Base-by-base conservation (phyloP, 2,797 vertebrate species). In the Pipistrellus pygmaeus region DNA sequence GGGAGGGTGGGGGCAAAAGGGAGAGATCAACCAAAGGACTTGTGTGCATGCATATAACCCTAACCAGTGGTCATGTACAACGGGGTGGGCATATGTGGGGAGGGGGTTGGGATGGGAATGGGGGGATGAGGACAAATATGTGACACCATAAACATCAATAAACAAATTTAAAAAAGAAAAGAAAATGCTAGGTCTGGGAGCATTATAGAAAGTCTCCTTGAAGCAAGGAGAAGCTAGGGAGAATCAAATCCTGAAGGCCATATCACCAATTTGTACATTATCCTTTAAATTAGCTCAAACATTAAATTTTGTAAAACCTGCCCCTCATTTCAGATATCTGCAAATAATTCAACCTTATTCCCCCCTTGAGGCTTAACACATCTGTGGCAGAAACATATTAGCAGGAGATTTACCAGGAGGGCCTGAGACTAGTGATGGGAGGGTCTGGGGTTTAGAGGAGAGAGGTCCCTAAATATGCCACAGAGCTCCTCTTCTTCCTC, bases 231-330 rank as follows among this genome's bases (percentile, higher is more conserved):
- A 48, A 64, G 15, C 9, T 35, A 92, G 44, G 53, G 76, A 83
- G 8, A 48, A 5, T 44, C 75, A n/a, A 13, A 48, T 73, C 85
- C 41, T 53, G 30, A 81, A 81, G 62, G 18, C 51, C 21, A 3
- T 53, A 23, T 14, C 20, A 64, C 27, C 20, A 17, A 10, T 60
- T 23, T 57, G 12, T 51, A 71, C 3, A 17, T 81, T 32, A 85
- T 15, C 27, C n/a, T 88, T 80, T 64, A 88, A 66, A 71, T 81
- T 30, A 81, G 8, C 48, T 30, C 78, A 71, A 4, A 21, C 12
- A 27, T 53, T 81, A 44, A 15, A 60, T 60, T 60, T 91, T 41
- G 81, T 85, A 57, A 93, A 94, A 85, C 21, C 15, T 77, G 20
- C 30, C 44, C 23, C 15, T 81, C 20, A 13, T 46, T 55, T 88